These are phyloP conservation scores for Colletes latitarsis DNA, from an alignment of 1,140 invertebrate species.

Conservation along the genomic window DNA sequence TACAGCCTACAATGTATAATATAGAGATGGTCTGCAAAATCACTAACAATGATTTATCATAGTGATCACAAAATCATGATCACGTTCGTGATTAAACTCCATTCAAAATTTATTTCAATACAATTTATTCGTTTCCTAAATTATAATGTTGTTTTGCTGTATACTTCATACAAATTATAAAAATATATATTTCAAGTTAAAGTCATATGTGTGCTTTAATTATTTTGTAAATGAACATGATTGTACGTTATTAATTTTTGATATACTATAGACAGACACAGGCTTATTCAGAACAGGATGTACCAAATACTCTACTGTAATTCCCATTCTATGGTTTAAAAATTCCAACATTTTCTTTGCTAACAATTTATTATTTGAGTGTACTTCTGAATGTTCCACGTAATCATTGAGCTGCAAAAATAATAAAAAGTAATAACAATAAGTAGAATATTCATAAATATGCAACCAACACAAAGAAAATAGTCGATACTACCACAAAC, in stretches of 20 bases:
- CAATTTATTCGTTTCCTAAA: no score
- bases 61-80: no score
- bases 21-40: no score
- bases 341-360: conserved; percentile 86
- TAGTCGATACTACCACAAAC: no score
- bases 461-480: not conserved
- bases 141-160: no score
- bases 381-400: conserved; percentile 86
- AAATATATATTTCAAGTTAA: not conserved
- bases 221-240: conserved; percentile 12
- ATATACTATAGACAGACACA: conserved; percentile 66
- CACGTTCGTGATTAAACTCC: no score
- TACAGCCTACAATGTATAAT: no score
- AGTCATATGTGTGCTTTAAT: not conserved
- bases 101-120: no score
- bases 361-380: conserved; percentile 87
- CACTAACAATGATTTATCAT: no score
- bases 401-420: conserved; percentile 87
- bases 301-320: conserved; percentile 69
- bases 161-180: no score
- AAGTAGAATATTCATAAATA: conserved; percentile 1
- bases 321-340: conserved; percentile 82
- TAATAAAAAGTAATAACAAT: conserved; percentile 35
- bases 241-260: conserved; percentile 31
- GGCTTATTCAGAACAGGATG: conserved; percentile 76